Evolutionary conservation across 2,888 invertebrate species (phyloP).

Genomic region (Colostygia pectinataria): DNA sequence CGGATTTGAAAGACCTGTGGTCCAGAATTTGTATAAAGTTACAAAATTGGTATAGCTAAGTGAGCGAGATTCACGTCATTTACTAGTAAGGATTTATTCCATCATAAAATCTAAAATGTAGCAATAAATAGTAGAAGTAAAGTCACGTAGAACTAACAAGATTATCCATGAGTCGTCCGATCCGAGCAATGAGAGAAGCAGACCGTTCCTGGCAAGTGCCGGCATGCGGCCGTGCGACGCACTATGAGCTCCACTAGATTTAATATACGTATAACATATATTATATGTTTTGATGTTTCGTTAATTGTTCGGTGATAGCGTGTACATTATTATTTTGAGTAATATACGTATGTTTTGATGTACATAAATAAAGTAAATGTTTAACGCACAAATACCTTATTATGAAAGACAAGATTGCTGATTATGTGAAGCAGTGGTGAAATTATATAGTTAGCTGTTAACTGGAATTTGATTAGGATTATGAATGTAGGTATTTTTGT

Average conservation of each 20-base stretch:
- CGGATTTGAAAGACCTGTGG: constrained; percentile 1
- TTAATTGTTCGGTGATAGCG: constrained; percentile 72
- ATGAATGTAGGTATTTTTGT: constrained; percentile 60
- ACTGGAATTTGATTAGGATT: constrained; percentile 68
- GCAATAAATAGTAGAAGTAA: constrained; percentile 64
- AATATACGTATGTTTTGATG: constrained; percentile 81
- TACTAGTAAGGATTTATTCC: constrained; percentile 20
- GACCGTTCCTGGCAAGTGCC: constrained; percentile 14
- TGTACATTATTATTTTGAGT: constrained; percentile 74
- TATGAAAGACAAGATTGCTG: constrained; percentile 66
- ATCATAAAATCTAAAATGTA: constrained; percentile 50
- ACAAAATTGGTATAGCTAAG: constrained; percentile 10
- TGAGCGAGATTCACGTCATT: constrained; percentile 14
- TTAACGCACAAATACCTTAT: constrained; percentile 78
- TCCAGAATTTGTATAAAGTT: constrained; percentile 21
- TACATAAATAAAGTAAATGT: constrained; percentile 82
- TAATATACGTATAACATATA: constrained; percentile 44
- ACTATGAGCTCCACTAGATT: constrained; percentile 52
- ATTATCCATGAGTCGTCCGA: constrained; percentile 47
- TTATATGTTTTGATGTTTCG: constrained; percentile 62
- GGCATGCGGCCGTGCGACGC: constrained; percentile 22
- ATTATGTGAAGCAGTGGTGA: constrained; percentile 66
- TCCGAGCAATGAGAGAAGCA: constrained; percentile 5
- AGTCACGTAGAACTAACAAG: constrained; percentile 55
- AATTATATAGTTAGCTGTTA: constrained; percentile 77